Evolutionary conservation across 2,113 vertebrate species (phyloP), one percentile per base, ranked within the genome.

Genomic region (Grus americana): DNA sequence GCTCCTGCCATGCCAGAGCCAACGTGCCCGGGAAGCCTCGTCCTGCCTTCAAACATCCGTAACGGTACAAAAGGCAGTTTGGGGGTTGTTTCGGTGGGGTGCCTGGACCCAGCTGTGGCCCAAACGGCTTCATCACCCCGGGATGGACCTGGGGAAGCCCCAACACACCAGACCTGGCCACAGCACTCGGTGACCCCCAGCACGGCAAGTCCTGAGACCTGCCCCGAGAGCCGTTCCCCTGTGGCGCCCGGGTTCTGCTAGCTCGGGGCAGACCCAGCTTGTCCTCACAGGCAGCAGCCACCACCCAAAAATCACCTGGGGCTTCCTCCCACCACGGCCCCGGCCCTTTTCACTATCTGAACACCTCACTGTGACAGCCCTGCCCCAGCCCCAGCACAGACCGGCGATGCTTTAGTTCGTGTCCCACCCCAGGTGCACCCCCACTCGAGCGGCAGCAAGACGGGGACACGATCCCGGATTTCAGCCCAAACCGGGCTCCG

Each of bases 381-480:
- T 34, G 62, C 12, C 50, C 18, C 2, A 1, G 24, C 23, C 49
- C 18, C 40, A 46, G 59, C 29, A 49, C 0, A 0, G n/a, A 36
- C 7, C 70, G 47, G 26, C 0, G 57, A 24, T 15, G 16, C 30
- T 86, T 34, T 4, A 27, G 14, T 18, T 58, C 3, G 0, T 7
- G 27, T 36, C 76, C 57, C 50, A 9, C 6, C 40, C 19, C 46
- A 27, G 1, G 0, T 3, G 9, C 61, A 42, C 9, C 50, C 15
- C 47, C 24, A 9, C 50, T 20, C 1, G 0, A 61, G 72, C 4
- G 5, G 68, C 49, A 78, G 24, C 49, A 68, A 20, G 46, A 14
- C 2, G 1, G 17, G 54, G 34, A 52, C 52, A 62, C 0, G 0
- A 17, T 18, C 63, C 38, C 5, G 1, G 19, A 76, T 63, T 67